Conservation (phyloP, 2,888 invertebrate genomes). For the Synergus laeviventris region DNA sequence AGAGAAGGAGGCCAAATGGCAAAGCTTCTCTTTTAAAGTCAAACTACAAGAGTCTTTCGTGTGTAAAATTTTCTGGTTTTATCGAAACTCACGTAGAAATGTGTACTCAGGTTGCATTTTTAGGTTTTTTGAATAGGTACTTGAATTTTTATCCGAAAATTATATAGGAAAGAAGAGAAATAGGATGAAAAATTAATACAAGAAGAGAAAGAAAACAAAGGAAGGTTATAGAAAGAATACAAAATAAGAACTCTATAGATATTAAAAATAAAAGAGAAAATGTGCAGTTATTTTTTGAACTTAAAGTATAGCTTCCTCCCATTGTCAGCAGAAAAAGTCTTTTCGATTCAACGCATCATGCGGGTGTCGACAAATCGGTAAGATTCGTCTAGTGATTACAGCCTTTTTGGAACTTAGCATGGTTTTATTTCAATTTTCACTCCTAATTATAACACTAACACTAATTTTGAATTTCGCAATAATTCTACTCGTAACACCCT, state of each 20-base stretch:
- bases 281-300: not conserved
- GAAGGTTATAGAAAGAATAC: not conserved
- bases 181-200: not conserved
- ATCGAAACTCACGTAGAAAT: not conserved
- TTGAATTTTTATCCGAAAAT: not conserved
- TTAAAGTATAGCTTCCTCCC: constrained; percentile 6
- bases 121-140: not conserved
- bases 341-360: constrained; percentile 29
- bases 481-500: not conserved
- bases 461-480: not conserved
- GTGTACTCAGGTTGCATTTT: not conserved
- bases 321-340: constrained; percentile 9
- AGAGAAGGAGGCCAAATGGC: not conserved
- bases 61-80: not conserved
- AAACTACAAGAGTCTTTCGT: not conserved
- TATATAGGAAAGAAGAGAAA: not conserved
- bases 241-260: no score
- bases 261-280: not conserved
- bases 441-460: constrained; percentile 9
- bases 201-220: not conserved
- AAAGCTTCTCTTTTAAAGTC: not conserved
- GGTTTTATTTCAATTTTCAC: constrained; percentile 1
- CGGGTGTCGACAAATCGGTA: constrained; percentile 33
- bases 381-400: constrained; percentile 21
- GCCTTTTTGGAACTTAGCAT: constrained; percentile 31